Evolutionary conservation across 1,140 invertebrate genomes (phyloP), one percentile per base, ranked within the genome.

Genomic region (Nasonia giraulti): DNA sequence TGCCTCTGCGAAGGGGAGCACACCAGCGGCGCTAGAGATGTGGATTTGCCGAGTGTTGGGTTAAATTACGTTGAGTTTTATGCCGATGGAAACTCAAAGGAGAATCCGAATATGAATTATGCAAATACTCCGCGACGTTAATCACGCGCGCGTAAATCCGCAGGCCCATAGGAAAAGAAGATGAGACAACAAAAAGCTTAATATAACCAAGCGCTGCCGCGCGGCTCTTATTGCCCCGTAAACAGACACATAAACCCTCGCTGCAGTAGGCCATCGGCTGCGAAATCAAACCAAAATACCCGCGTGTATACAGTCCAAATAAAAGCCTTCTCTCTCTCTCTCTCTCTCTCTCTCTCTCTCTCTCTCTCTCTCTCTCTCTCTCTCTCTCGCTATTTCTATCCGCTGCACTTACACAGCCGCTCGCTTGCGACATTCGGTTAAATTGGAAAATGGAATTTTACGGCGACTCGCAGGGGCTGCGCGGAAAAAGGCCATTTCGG

Each of bases 401-500:
- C 10, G 17, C 44, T 40, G 33, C 83, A 66, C 66, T 78, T 73
- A 78, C 47, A 75, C 47, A 62, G 75, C 40, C 66, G 33, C 20
- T 12, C 62, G 66, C 69, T 78, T 69, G 37, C 20, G 74, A 78
- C 80, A 78, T 78, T 82, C 80, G 80, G 74, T 69, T 82, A 82
- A 82, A 85, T 85, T 85, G 84, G 84, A 81, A 85, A 85, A 82
- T 82, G 84, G 31, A 82, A 85, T 82, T 85, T 82, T 82, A 81
- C 20, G 62, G 80, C 71, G 0, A n/a, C 80, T 37, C 17, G 33
- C 17, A n/a, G 40, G 14, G n/a, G 7, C 71, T 14, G 23, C 40
- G 3, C 5, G 66, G 27, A 23, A 31, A 31, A 78, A 73, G 73
- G 62, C 44, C 62, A 77, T 77, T 69, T 71, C 55, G 40, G 40